Percentiles rank a stretch among this genome's conserved stretches.
Conservation (phyloP, 2,797 vertebrate species). For the Enteromius trimaculatus region DNA sequence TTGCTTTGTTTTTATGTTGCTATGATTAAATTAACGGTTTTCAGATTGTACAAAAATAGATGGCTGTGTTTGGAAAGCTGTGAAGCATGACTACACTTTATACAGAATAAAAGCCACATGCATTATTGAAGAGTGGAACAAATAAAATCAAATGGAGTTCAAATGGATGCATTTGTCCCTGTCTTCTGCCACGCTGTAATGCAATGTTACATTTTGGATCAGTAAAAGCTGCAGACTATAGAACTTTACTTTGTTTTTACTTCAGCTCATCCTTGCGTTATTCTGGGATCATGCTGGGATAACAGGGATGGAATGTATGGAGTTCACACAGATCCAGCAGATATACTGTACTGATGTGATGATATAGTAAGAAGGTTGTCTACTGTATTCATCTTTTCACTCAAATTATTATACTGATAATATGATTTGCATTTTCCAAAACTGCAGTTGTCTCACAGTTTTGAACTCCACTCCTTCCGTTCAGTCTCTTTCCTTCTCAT, state of each 20-base stretch:
- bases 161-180: not conserved
- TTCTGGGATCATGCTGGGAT: not conserved
- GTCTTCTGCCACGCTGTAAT: not conserved
- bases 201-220: not conserved
- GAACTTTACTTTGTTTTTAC: not conserved
- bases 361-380: not conserved
- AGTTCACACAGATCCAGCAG: not conserved
- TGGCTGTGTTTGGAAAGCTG: not conserved
- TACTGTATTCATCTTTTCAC: not conserved
- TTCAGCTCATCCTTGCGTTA: not conserved
- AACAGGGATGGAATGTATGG: not conserved
- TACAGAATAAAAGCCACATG: constrained; percentile 7
- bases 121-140: constrained; percentile 11
- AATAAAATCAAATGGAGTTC: constrained; percentile 1
- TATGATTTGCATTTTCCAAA: not conserved
- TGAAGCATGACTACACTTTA: not conserved
- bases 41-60: not conserved
- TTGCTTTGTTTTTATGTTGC: not conserved
- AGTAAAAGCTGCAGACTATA: not conserved
- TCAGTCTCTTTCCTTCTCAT: constrained; percentile 1
- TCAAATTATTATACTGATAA: not conserved
- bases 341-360: not conserved
- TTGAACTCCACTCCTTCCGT: not conserved
- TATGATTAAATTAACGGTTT: not conserved
- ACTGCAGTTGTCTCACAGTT: not conserved